phyloP scores from a whole-genome alignment of 2,113 vertebrate species.

The Myocastor coypus region DNA sequence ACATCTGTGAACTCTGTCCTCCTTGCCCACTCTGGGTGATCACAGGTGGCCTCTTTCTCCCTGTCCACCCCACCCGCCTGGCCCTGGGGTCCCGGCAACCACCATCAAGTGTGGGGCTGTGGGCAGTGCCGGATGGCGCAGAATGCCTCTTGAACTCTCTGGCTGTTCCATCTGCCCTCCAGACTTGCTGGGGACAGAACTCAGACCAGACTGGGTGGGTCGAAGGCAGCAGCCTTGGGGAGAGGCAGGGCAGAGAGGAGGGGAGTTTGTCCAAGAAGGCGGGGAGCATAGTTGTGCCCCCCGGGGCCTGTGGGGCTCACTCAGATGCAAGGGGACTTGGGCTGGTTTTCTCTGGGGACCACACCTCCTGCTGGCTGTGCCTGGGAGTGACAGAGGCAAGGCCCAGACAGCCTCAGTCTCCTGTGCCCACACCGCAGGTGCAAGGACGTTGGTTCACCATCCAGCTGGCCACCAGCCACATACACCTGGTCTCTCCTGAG shows the following conservation, averaged over 20 bases:
- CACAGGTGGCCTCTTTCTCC: not conserved
- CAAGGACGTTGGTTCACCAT: constrained; percentile 51
- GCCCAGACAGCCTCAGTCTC: fast-evolving
- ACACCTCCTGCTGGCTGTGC: not conserved
- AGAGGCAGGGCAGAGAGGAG: too few relatives aligned
- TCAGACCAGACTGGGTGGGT: fast-evolving
- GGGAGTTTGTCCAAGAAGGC: not conserved
- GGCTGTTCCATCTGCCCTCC: fast-evolving
- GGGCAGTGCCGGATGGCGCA: fast-evolving
- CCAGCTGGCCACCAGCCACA: not conserved
- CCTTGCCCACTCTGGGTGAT: too few relatives aligned
- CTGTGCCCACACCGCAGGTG: not conserved
- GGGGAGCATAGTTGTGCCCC: not conserved
- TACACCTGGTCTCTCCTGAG: not conserved
- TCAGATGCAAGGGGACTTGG: not conserved
- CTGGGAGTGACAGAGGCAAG: not conserved
- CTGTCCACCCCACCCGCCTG: too few relatives aligned
- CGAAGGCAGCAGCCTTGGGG: too few relatives aligned
- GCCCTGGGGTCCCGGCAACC: not conserved
- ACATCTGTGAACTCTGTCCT: too few relatives aligned
- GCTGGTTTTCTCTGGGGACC: fast-evolving
- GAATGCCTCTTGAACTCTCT: not conserved
- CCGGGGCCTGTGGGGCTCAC: not conserved
- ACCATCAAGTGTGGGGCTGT: not conserved
- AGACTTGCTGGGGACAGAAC: fast-evolving